These are phyloP conservation scores for Gymnosoma rotundatum DNA, from an alignment of 2,888 invertebrate genomes.

Conservation along the genomic window DNA sequence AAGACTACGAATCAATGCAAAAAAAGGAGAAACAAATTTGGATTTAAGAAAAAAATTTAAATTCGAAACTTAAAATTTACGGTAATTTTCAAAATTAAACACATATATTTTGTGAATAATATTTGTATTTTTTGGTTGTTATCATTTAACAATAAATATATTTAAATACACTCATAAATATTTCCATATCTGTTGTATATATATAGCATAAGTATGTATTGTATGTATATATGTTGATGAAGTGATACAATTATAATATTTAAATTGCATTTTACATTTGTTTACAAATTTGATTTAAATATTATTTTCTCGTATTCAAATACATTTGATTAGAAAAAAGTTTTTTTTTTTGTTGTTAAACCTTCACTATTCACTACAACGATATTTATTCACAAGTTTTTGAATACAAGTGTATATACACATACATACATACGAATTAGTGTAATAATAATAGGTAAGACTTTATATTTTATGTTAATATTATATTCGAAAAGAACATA, in stretches of 20 bases:
- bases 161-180: constrained; percentile 26
- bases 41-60: not conserved
- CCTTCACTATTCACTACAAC: no score
- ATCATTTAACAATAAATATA: not conserved
- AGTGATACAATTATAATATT: not conserved
- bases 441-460: not conserved
- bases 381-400: no score
- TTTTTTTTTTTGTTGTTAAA: no score
- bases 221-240: not conserved
- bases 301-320: no score
- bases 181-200: not conserved
- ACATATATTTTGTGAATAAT: constrained; percentile 8
- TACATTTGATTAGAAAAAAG: no score
- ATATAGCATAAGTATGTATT: not conserved
- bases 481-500: constrained; percentile 3
- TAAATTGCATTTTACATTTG: not conserved
- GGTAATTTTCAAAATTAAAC: constrained; percentile 1
- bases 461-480: no score
- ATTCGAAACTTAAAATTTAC: constrained; percentile 27
- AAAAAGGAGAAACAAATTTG: no score
- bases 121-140: not conserved
- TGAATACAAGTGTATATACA: constrained; percentile 27
- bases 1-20: no score
- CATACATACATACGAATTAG: constrained; percentile 18
- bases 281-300: no score